These are phyloP conservation scores for Hucho hucho DNA, from an alignment of 2,113 vertebrate species.

Conservation along the genomic window DNA sequence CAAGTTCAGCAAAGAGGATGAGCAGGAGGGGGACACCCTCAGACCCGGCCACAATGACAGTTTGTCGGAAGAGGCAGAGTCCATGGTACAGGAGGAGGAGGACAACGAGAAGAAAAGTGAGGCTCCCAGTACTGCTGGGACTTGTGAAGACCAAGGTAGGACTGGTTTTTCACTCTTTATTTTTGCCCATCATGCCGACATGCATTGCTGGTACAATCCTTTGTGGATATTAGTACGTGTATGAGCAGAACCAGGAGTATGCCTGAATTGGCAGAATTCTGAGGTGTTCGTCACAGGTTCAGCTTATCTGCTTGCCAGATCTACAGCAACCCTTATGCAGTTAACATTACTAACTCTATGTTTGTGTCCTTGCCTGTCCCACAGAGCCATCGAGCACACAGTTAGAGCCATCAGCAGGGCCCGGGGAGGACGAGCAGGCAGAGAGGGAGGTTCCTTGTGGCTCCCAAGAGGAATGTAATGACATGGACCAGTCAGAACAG, in stretches of 20 bases:
- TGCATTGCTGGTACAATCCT: background rate
- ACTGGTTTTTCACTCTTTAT: background rate
- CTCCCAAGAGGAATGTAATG: conserved; percentile 82
- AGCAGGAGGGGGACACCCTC: conserved; percentile 70
- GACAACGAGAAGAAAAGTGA: conserved; percentile 70
- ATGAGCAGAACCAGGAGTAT: no score
- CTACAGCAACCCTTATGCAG: no score
- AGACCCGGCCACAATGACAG: conserved; percentile 69
- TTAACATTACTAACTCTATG: background rate
- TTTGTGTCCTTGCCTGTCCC: background rate
- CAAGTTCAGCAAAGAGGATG: conserved; percentile 84
- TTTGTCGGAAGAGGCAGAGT: conserved; percentile 76
- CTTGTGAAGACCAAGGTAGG: conserved; percentile 84
- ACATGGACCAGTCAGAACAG: conserved; percentile 89
- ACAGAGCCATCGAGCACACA: conserved; percentile 89
- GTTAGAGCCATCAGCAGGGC: conserved; percentile 61
- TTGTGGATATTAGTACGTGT: background rate
- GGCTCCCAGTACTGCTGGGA: conserved; percentile 65
- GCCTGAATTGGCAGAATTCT: background rate
- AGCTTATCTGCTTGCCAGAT: no score
- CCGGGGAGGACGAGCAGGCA: conserved; percentile 67
- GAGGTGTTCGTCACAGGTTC: background rate
- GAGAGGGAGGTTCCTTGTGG: conserved; percentile 79
- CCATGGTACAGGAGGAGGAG: conserved; percentile 80
- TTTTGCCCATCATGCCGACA: background rate